Conservation (phyloP, 1,140 invertebrate species). For the Epicauta chinensis region DNA sequence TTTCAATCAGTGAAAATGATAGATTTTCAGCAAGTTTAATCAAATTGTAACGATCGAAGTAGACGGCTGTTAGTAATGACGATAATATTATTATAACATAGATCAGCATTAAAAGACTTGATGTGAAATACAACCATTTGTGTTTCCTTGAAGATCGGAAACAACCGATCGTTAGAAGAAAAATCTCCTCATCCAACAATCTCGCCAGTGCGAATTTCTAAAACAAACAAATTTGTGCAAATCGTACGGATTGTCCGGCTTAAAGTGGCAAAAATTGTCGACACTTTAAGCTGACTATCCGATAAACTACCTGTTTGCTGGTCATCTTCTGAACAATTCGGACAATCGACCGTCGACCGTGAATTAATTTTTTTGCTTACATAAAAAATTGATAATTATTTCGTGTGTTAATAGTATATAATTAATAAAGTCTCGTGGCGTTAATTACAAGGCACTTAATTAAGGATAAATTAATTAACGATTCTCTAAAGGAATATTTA, state of each 20-base stretch:
- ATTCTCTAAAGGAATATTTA: neutral
- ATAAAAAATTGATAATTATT: too few relatives aligned
- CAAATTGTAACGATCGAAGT: constrained; percentile 10
- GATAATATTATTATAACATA: constrained; percentile 1
- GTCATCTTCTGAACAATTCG: too few relatives aligned
- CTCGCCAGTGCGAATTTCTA: neutral
- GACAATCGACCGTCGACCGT: too few relatives aligned
- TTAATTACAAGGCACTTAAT: neutral
- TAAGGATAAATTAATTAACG: neutral
- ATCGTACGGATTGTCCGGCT: too few relatives aligned
- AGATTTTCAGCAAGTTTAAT: constrained; percentile 10
- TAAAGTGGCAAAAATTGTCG: too few relatives aligned
- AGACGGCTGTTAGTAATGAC: constrained; percentile 1
- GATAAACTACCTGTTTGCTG: too few relatives aligned
- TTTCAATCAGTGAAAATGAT: constrained; percentile 15
- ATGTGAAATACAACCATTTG: neutral
- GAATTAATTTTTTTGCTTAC: too few relatives aligned
- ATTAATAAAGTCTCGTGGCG: neutral
- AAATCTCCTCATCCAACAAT: constrained; percentile 1
- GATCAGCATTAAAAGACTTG: neutral
- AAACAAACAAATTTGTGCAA: constrained; percentile 1
- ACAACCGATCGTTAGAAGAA: neutral
- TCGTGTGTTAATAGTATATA: too few relatives aligned
- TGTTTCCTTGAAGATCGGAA: neutral
- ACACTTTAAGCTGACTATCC: too few relatives aligned